A percentile compares a stretch with the other conserved stretches of the same genome.
Conservation (phyloP, 2,113 vertebrate species). For the Octodon degus region DNA sequence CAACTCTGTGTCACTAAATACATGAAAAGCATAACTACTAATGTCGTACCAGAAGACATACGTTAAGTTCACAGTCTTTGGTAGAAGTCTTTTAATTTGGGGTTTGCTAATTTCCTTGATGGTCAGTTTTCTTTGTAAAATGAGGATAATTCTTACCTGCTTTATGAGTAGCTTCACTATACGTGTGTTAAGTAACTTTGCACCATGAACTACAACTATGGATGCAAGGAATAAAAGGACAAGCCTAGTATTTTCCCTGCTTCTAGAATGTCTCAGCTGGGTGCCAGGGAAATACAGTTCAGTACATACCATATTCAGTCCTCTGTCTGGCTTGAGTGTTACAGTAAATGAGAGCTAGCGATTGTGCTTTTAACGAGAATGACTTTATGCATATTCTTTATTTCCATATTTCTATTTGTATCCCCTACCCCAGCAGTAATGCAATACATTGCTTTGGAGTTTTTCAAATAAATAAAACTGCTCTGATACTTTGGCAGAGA, state of each 20-base stretch:
- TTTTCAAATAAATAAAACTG: slow-evolving; percentile 43
- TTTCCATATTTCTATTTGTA: slow-evolving; percentile 50
- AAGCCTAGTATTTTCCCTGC: slow-evolving; percentile 25
- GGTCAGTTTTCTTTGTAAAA: slow-evolving; percentile 43
- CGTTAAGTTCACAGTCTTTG: not conserved
- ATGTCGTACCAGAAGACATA: not conserved
- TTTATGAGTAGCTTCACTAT: slow-evolving; percentile 12
- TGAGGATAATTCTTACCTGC: slow-evolving; percentile 18
- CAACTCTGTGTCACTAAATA: not conserved
- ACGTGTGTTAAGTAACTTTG: not conserved
- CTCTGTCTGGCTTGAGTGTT: slow-evolving; percentile 35
- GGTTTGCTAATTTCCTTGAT: slow-evolving; percentile 38
- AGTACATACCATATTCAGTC: slow-evolving; percentile 28
- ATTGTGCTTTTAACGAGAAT: slow-evolving; percentile 23
- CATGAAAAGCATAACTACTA: slow-evolving; percentile 30
- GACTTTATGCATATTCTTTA: slow-evolving; percentile 30
- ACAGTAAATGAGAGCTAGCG: not conserved
- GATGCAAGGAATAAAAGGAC: slow-evolving; percentile 30
- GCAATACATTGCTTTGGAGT: not conserved
- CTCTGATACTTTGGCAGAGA: not conserved
- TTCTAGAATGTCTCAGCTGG: not conserved
- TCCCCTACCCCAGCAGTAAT: not conserved
- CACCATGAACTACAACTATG: not conserved
- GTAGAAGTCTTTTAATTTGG: slow-evolving; percentile 18
- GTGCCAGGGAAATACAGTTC: slow-evolving; percentile 17